These are phyloP conservation scores for Novumbra hubbsi DNA, from an alignment of 2,797 vertebrate genomes.

Conservation along the genomic window DNA sequence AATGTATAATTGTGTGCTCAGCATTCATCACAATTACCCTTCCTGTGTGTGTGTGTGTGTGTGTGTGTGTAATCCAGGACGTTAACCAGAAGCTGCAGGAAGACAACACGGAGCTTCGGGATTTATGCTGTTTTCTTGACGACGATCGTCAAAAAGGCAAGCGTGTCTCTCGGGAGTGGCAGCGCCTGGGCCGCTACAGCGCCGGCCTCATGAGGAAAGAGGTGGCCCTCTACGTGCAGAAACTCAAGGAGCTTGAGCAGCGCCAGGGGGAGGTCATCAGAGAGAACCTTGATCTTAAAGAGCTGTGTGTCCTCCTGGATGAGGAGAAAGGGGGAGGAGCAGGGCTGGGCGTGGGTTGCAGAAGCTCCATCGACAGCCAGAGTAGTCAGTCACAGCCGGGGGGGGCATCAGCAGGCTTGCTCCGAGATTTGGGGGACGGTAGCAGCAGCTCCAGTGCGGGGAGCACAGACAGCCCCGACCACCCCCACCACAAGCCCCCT, in stretches of 20 bases:
- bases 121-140: conserved; percentile 95
- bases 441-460: conserved; percentile 95
- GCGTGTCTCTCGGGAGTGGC: conserved; percentile 94
- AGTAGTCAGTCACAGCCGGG: conserved; percentile 87
- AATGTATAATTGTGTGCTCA: not conserved
- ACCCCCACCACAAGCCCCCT: conserved; percentile 74
- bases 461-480: conserved; percentile 91
- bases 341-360: conserved; percentile 74
- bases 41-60: conserved; percentile 9
- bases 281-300: conserved; percentile 95
- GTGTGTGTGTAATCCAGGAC: conserved; percentile 71
- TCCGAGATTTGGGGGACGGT: conserved; percentile 92
- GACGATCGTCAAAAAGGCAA: conserved; percentile 97
- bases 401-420: conserved; percentile 73
- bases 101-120: conserved; percentile 94
- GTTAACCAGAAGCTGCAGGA: conserved; percentile 98
- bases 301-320: conserved; percentile 90
- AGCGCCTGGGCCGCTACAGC: conserved; percentile 91
- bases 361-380: conserved; percentile 94
- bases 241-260: conserved; percentile 91
- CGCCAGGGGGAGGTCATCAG: conserved; percentile 92
- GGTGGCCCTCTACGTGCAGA: conserved; percentile 92
- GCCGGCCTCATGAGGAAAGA: conserved; percentile 96
- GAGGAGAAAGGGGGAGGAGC: conserved; percentile 79
- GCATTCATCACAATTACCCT: not conserved